These are phyloP conservation scores for Exaiptasia diaphana DNA, from an alignment of 64 coral and sea anemone species.

Conservation along the genomic window DNA sequence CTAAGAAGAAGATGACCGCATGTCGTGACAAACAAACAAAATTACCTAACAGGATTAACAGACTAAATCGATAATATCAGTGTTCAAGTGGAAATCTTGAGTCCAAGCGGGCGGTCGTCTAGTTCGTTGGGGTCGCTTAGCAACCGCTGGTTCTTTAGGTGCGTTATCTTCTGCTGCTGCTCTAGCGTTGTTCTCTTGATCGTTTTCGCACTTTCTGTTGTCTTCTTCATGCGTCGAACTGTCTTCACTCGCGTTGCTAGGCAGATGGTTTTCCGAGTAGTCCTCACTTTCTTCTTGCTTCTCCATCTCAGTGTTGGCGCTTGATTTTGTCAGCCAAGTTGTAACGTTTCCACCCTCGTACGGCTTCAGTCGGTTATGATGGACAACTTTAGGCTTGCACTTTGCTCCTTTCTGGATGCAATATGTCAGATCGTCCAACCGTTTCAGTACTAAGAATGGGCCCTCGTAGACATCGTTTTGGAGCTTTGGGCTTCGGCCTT, in stretches of 20 bases:
- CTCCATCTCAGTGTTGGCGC: too few relatives aligned
- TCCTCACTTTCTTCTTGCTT: neutral
- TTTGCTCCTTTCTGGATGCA: neutral
- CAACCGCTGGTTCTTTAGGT: too few relatives aligned
- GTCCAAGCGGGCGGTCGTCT: neutral
- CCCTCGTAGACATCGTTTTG: neutral
- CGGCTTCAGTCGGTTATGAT: too few relatives aligned
- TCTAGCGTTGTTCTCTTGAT: neutral
- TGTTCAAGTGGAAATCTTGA: neutral
- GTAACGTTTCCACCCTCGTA: too few relatives aligned
- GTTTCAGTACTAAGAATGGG: neutral
- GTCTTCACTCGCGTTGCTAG: too few relatives aligned
- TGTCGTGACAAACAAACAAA: neutral
- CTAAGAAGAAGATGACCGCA: neutral
- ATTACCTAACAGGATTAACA: neutral
- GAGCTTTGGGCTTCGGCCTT: too few relatives aligned
- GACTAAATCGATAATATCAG: neutral
- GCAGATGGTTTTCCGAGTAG: neutral
- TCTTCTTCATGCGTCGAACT: neutral
- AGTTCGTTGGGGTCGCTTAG: neutral
- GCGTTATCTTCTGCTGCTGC: neutral
- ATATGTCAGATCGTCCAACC: neutral
- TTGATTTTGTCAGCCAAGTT: too few relatives aligned
- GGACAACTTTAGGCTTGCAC: too few relatives aligned
- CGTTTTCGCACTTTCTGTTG: neutral